Conservation (phyloP, 2,888 invertebrate species). For the Trichogramma dendrolimi region DNA sequence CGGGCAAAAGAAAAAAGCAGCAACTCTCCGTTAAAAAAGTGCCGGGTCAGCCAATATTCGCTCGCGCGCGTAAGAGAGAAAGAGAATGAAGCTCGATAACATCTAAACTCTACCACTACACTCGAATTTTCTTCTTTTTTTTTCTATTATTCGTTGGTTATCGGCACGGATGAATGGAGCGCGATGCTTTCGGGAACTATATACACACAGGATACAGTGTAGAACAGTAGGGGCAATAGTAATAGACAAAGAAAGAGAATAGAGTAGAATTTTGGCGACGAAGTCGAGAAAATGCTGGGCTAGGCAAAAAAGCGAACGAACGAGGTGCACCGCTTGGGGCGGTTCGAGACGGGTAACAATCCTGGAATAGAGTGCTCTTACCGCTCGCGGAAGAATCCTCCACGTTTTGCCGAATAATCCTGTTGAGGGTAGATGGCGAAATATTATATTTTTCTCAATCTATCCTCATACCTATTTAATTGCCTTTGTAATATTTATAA, state of each 20-base stretch:
- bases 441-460: no score
- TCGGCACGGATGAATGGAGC: conserved; percentile 21
- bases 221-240: neutral
- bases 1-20: conserved; percentile 3
- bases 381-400: no score
- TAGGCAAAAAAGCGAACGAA: conserved; percentile 14
- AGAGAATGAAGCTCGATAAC: conserved; percentile 25
- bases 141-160: conserved; percentile 25
- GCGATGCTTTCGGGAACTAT: conserved; percentile 8
- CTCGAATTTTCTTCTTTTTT: conserved; percentile 10
- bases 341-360: conserved; percentile 1
- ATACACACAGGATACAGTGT: neutral
- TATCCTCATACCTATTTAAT: no score
- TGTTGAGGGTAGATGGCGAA: no score
- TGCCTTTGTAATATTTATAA: no score
- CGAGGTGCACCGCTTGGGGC: neutral
- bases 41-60: conserved; percentile 26
- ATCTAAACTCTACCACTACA: conserved; percentile 15
- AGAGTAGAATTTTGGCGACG: conserved; percentile 12
- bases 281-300: conserved; percentile 14
- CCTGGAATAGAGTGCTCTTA: neutral
- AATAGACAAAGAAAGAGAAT: neutral
- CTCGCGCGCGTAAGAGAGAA: no score
- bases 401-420: no score
- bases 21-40: conserved; percentile 4